These are phyloP conservation scores for Sebastes variabilis DNA, from an alignment of 2,797 vertebrate genomes.

Conservation along the genomic window DNA sequence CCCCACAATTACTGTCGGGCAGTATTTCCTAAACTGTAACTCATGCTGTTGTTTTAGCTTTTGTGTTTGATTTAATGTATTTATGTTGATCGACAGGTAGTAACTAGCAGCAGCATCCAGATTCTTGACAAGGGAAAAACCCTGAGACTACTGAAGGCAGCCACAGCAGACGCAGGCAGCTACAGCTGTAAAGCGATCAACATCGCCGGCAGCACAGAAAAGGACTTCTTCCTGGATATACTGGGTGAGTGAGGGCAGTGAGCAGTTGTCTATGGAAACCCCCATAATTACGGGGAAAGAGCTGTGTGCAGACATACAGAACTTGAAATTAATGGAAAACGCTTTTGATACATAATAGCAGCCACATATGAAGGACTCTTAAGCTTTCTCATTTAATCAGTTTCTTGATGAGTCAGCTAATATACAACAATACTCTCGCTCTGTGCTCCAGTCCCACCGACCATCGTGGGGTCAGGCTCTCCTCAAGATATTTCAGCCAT, in stretches of 20 bases:
- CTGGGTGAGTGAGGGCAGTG: conserved; percentile 80
- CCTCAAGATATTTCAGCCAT: conserved; percentile 83
- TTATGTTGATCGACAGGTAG: conserved; percentile 80
- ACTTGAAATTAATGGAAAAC: neutral
- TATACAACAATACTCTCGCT: neutral
- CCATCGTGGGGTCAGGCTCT: conserved; percentile 76
- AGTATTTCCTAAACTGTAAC: conserved; percentile 11
- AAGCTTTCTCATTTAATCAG: neutral
- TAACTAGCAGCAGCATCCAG: conserved; percentile 83
- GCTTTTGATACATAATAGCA: neutral
- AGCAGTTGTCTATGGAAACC: neutral
- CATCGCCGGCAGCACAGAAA: conserved; percentile 90
- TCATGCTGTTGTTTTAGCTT: conserved; percentile 6
- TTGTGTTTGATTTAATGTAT: conserved; percentile 23
- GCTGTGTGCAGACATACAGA: neutral
- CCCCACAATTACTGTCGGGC: neutral
- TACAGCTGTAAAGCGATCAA: conserved; percentile 93
- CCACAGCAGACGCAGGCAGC: conserved; percentile 82
- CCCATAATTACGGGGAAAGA: neutral
- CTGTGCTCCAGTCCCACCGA: conserved; percentile 87
- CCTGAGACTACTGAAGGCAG: conserved; percentile 85
- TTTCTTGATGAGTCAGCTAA: neutral
- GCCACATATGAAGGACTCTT: neutral
- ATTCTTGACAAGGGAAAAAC: conserved; percentile 88
- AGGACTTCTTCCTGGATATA: conserved; percentile 87